Conservation (phyloP, 2,797 vertebrate species). For the Coilia nasus region DNA sequence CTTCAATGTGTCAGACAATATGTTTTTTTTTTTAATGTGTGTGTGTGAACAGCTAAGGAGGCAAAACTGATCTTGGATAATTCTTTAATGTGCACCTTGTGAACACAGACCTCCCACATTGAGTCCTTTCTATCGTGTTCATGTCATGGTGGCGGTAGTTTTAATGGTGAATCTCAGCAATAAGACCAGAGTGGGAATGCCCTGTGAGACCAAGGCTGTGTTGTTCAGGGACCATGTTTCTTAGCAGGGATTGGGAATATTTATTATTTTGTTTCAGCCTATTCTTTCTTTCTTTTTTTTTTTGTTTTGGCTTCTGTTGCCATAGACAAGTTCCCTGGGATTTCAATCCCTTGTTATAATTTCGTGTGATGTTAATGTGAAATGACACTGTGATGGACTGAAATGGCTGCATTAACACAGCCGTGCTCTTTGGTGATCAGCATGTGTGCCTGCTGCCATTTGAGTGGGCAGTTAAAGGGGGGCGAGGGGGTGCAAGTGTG, state of each 20-base stretch:
- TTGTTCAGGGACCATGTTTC: neutral
- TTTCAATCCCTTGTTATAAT: neutral
- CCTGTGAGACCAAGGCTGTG: neutral
- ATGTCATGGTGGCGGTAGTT: neutral
- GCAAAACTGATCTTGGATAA: constrained; percentile 27
- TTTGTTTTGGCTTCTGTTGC: neutral
- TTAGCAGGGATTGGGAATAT: neutral
- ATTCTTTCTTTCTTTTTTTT: neutral
- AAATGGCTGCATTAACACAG: neutral
- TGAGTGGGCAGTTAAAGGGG: neutral
- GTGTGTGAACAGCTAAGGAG: neutral
- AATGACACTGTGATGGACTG: neutral
- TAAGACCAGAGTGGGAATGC: neutral
- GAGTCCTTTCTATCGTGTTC: neutral
- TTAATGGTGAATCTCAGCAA: neutral
- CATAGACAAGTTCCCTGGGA: neutral
- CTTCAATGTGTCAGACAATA: neutral
- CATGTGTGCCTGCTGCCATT: neutral
- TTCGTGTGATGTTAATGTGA: neutral
- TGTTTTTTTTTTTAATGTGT: neutral
- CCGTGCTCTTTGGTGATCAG: neutral
- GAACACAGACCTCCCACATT: neutral
- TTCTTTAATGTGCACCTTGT: neutral
- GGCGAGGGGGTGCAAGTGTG: neutral
- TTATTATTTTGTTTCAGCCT: neutral